Evolutionary conservation across 2,113 vertebrate genomes (phyloP).

Genomic region (Perca fluviatilis): DNA sequence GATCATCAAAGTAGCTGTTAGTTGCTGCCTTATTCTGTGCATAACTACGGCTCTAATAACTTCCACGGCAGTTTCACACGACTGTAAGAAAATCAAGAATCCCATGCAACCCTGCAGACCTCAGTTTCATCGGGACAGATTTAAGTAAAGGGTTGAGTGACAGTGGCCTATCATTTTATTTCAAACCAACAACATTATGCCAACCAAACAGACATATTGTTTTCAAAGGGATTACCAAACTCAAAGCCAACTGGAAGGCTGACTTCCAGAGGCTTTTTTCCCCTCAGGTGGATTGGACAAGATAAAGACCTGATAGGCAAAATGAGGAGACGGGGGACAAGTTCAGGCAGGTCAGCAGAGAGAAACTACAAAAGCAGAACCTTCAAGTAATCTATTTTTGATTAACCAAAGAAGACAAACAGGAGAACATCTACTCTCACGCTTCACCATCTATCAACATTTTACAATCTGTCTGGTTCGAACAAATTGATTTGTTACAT

Average conservation of each 20-base stretch:
- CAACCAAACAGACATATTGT: conserved; percentile 13
- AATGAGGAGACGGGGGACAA: not conserved
- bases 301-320: conserved; percentile 14
- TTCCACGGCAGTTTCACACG: not conserved
- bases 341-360: conserved; percentile 7
- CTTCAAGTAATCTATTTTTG: conserved; percentile 11
- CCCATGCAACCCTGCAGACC: conserved; percentile 2
- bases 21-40: not conserved
- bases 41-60: not conserved
- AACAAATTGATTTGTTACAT: conserved; percentile 22
- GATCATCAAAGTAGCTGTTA: too few species aligned
- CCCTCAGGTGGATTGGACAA: not conserved
- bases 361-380: conserved; percentile 21
- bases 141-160: not conserved
- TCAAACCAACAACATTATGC: conserved; percentile 1
- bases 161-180: not conserved
- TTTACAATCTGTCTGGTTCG: not conserved
- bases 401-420: conserved; percentile 20
- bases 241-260: conserved; percentile 12
- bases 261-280: conserved; percentile 1
- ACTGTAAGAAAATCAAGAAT: not conserved
- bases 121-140: conserved; percentile 7
- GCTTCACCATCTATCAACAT: not conserved
- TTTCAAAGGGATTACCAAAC: conserved; percentile 13
- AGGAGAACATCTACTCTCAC: not conserved